Evolutionary conservation across 1,140 invertebrate genomes (phyloP).

Genomic region (Melitaea cinxia): DNA sequence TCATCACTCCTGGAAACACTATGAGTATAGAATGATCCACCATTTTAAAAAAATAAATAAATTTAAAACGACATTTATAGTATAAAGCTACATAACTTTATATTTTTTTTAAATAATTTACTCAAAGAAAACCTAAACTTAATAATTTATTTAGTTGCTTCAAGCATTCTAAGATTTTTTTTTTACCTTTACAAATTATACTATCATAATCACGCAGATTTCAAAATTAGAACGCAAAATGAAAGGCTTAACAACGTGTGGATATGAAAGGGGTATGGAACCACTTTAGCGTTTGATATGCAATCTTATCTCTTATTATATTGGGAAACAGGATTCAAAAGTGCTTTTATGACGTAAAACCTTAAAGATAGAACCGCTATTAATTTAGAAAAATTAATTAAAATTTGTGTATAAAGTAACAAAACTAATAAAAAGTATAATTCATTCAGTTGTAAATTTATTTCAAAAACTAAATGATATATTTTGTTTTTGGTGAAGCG

Average conservation of each 20-base stretch:
- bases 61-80: too few relatives aligned
- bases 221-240: conserved; percentile 21
- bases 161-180: too few relatives aligned
- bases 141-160: too few relatives aligned
- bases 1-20: conserved; percentile 33
- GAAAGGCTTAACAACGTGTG: conserved; percentile 5
- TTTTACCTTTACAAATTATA: too few relatives aligned
- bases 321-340: conserved; percentile 34
- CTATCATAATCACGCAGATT: neutral
- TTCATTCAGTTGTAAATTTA: too few relatives aligned
- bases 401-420: neutral
- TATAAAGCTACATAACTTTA: too few relatives aligned
- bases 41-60: neutral
- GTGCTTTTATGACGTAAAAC: conserved; percentile 35
- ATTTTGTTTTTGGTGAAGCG: neutral
- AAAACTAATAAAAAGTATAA: too few relatives aligned
- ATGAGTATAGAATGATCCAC: conserved; percentile 31
- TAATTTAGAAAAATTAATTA: neutral
- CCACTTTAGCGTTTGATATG: conserved; percentile 27
- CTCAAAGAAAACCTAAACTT: too few relatives aligned
- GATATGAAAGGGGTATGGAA: conserved; percentile 14
- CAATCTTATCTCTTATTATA: conserved; percentile 36
- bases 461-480: too few relatives aligned
- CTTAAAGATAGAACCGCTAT: neutral
- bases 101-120: too few relatives aligned